Evolutionary conservation across 1,140 invertebrate species (phyloP).

Genomic region (Drosophila funebris): DNA sequence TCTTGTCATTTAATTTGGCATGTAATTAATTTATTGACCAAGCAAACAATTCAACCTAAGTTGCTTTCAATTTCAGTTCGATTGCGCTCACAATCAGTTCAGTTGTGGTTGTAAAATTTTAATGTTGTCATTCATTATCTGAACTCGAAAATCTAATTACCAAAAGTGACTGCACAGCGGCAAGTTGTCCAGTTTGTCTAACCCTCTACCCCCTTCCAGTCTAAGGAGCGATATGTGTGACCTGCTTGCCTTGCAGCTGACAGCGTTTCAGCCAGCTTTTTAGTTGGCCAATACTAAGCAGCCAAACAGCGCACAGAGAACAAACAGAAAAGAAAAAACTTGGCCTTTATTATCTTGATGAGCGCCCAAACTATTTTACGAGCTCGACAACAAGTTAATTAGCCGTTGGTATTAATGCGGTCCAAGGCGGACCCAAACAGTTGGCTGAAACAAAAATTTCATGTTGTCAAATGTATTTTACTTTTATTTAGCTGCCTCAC

Average conservation of each 20-base stretch:
- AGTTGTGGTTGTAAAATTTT: conserved; percentile 75
- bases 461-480: conserved; percentile 73
- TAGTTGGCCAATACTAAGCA: conserved; percentile 41
- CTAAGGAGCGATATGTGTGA: conserved; percentile 34
- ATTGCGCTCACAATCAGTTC: conserved; percentile 22
- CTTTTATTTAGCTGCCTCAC: conserved; percentile 13
- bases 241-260: conserved; percentile 61
- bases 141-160: conserved; percentile 76
- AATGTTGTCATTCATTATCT: conserved; percentile 76
- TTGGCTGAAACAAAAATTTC: conserved; percentile 69
- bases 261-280: conserved; percentile 29
- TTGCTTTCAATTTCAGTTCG: conserved; percentile 50
- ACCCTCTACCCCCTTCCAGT: no score
- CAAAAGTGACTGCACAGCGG: conserved; percentile 67
- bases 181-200: neutral
- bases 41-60: conserved; percentile 13
- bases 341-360: conserved; percentile 76
- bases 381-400: conserved; percentile 82
- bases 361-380: conserved; percentile 80
- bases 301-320: conserved; percentile 20
- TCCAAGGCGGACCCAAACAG: conserved; percentile 36
- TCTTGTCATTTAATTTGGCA: conserved; percentile 59
- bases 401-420: conserved; percentile 70
- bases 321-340: conserved; percentile 4
- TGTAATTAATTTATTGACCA: conserved; percentile 78